These are phyloP conservation scores for Heliothis virescens DNA, from an alignment of 1,140 invertebrate genomes.

Conservation along the genomic window DNA sequence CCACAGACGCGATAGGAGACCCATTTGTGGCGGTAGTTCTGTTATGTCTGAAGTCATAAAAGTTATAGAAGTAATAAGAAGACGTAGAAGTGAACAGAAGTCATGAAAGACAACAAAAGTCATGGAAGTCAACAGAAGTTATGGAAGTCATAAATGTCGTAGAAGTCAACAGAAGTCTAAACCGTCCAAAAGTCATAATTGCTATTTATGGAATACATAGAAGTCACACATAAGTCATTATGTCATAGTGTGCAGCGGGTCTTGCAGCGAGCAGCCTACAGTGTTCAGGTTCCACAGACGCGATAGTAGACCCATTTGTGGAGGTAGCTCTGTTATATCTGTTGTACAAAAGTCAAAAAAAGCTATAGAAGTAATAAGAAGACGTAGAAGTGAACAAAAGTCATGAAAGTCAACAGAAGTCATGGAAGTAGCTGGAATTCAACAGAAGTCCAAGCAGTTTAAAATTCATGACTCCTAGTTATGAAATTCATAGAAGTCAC, in stretches of 20 bases:
- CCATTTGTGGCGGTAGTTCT: conserved; percentile 97
- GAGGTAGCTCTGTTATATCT: conserved; percentile 95
- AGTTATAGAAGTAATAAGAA: background rate
- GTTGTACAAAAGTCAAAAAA: conserved; percentile 27
- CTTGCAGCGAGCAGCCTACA: conserved; percentile 94
- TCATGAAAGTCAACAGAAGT: background rate
- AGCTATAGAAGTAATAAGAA: too few relatives aligned
- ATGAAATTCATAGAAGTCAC: background rate
- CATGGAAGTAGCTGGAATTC: too few relatives aligned
- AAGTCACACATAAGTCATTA: too few relatives aligned
- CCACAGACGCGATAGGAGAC: conserved; percentile 96
- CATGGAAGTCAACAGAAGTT: background rate
- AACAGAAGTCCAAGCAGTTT: too few relatives aligned
- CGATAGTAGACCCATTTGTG: conserved; percentile 97
- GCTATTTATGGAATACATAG: too few relatives aligned
- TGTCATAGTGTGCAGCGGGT: conserved; percentile 94
- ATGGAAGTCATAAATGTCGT: too few relatives aligned
- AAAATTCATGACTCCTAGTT: too few relatives aligned
- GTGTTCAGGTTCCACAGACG: conserved; percentile 98
- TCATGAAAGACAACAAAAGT: background rate
- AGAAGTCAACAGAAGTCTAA: too few relatives aligned
- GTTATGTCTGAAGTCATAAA: conserved; percentile 88
- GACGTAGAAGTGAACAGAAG: background rate
- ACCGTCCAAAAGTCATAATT: too few relatives aligned
- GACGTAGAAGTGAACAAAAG: background rate